Evolutionary conservation across 2,797 vertebrate genomes (phyloP).

Genomic region (Coilia nasus): DNA sequence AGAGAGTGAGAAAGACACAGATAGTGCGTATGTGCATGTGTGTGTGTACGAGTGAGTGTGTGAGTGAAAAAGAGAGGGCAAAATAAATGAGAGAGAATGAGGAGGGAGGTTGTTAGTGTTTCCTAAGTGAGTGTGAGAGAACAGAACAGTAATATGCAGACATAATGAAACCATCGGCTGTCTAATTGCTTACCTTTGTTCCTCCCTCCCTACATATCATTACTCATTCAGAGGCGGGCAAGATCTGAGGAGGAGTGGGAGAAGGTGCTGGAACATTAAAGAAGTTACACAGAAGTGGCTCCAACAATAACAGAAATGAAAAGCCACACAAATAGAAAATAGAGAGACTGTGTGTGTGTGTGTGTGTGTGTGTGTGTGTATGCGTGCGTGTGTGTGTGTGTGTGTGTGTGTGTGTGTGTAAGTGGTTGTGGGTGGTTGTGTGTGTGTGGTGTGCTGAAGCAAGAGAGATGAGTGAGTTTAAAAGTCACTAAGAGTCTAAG

Average conservation of each 20-base stretch:
- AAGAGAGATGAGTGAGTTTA: too few relatives aligned
- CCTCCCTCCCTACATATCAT: background rate
- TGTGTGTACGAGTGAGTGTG: background rate
- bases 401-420: too few relatives aligned
- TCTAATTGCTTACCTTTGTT: slow-evolving; percentile 13
- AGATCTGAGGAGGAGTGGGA: background rate
- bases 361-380: too few relatives aligned
- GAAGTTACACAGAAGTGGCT: background rate
- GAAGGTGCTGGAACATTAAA: slow-evolving; percentile 1
- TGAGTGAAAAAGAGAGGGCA: background rate
- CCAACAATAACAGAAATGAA: background rate
- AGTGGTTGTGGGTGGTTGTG: too few relatives aligned
- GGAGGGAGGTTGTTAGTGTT: slow-evolving; percentile 12
- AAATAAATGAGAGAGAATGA: slow-evolving; percentile 4
- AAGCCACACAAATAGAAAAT: background rate
- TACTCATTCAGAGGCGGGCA: background rate
- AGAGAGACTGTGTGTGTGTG: too few relatives aligned
- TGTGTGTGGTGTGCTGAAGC: too few relatives aligned
- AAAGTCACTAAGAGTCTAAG: too few relatives aligned
- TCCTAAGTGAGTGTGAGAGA: background rate
- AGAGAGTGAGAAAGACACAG: background rate
- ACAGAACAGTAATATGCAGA: background rate
- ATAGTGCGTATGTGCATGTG: too few relatives aligned
- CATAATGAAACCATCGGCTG: slow-evolving; percentile 1
- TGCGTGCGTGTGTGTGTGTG: too few relatives aligned